Evolutionary conservation across 2,797 vertebrate species (phyloP).

Genomic region (Podarcis lilfordi): DNA sequence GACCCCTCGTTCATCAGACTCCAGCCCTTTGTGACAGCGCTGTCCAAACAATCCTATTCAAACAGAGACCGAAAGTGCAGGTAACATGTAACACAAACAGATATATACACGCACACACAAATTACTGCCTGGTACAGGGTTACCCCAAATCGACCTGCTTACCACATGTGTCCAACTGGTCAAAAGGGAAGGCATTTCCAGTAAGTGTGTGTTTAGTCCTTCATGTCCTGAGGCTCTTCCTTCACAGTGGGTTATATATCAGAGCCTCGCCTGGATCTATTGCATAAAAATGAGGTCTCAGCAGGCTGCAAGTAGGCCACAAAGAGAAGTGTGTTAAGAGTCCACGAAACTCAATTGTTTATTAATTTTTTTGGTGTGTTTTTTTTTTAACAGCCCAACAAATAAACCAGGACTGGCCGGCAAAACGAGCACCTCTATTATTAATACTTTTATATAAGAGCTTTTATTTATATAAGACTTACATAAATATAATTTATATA

Average conservation of each 20-base stretch:
- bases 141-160: conserved; percentile 17
- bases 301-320: neutral
- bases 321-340: neutral
- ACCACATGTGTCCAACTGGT: conserved; percentile 6
- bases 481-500: neutral
- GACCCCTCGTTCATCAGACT: conserved; percentile 69
- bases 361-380: neutral
- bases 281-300: conserved; percentile 13
- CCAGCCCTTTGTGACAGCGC: conserved; percentile 38
- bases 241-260: conserved; percentile 10
- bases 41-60: conserved; percentile 72
- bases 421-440: neutral
- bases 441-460: neutral
- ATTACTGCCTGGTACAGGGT: conserved; percentile 10
- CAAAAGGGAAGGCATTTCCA: conserved; percentile 10
- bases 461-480: neutral
- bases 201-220: conserved; percentile 8
- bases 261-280: neutral
- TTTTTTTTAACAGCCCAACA: neutral
- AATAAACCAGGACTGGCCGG: neutral
- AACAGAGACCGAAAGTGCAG: conserved; percentile 57
- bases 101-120: neutral
- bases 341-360: neutral
- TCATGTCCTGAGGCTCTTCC: neutral
- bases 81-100: conserved; percentile 52